Evolutionary conservation across 37 sponge, comb jelly and placozoan species (phyloP).

Genomic region (Axinella damicornis): DNA sequence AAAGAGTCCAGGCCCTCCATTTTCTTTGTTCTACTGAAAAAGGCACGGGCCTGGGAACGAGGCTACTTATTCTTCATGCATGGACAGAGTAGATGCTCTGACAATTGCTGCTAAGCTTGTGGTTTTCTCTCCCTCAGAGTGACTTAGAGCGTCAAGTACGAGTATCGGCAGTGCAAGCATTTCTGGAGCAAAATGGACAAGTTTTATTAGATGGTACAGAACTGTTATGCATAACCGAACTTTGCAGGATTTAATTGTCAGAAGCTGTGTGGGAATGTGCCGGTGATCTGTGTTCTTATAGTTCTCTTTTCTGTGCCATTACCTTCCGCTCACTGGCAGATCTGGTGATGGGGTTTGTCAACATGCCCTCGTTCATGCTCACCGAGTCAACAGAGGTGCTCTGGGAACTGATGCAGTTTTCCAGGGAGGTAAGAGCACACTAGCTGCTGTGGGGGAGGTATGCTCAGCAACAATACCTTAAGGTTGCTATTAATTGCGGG

Average conservation of each 20-base stretch:
- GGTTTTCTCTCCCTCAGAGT: not conserved
- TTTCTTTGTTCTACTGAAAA: too few species aligned
- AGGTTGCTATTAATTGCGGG: too few species aligned
- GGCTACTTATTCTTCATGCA: too few species aligned
- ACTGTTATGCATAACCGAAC: too few species aligned
- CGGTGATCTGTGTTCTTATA: too few species aligned
- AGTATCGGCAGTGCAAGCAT: not conserved
- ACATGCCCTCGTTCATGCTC: conserved; percentile 63
- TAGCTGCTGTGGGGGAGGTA: not conserved
- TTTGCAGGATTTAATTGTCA: too few species aligned
- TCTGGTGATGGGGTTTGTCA: conserved; percentile 59
- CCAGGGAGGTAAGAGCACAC: conserved; percentile 38
- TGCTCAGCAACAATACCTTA: not conserved
- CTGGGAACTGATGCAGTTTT: conserved; percentile 54
- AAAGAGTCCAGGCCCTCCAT: too few species aligned
- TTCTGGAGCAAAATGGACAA: conserved; percentile 13
- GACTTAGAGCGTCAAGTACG: not conserved
- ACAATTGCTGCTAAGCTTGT: too few species aligned
- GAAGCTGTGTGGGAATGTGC: too few species aligned
- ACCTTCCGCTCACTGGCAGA: conserved; percentile 1
- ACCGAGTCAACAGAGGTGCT: conserved; percentile 78
- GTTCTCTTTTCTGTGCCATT: too few species aligned
- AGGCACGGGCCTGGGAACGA: too few species aligned
- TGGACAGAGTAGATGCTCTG: too few species aligned
- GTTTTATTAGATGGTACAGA: conserved; percentile 25